These are phyloP conservation scores for Parotocinclus haroldoi DNA, from an alignment of 2,797 vertebrate genomes.

Conservation along the genomic window DNA sequence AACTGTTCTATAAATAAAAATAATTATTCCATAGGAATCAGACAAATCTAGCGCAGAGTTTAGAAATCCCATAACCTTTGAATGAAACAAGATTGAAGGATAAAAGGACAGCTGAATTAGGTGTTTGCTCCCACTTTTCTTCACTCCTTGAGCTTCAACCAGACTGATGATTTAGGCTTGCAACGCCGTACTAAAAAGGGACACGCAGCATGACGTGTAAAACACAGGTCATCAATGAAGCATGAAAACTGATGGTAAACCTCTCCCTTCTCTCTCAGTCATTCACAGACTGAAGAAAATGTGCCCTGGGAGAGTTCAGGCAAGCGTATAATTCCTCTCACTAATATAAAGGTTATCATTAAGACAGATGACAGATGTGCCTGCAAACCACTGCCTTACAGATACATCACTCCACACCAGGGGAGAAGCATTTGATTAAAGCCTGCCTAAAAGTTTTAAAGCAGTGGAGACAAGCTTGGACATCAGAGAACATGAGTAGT, in stretches of 20 bases:
- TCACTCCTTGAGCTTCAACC: no score
- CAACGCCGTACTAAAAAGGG: not conserved
- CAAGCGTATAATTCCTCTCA: constrained; percentile 34
- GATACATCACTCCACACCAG: constrained; percentile 43
- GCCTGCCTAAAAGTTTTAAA: constrained; percentile 36
- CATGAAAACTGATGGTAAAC: constrained; percentile 23
- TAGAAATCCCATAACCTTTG: no score
- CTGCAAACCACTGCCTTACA: constrained; percentile 27
- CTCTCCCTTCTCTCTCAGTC: constrained; percentile 1
- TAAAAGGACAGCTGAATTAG: not conserved
- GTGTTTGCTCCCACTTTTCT: not conserved
- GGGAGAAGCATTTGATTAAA: constrained; percentile 43
- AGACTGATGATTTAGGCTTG: no score
- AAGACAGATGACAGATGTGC: constrained; percentile 39
- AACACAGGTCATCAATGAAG: constrained; percentile 26
- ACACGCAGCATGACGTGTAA: constrained; percentile 7
- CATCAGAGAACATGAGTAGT: constrained; percentile 27
- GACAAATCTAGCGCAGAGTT: no score
- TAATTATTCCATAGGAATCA: no score
- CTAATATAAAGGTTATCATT: constrained; percentile 42
- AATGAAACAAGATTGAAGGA: no score
- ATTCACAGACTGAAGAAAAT: constrained; percentile 15
- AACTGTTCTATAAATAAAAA: no score
- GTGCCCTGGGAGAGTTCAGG: constrained; percentile 26
- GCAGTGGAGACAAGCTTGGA: constrained; percentile 33